Conservation (phyloP, 2,888 invertebrate species). For the Microdon myrmicae region DNA sequence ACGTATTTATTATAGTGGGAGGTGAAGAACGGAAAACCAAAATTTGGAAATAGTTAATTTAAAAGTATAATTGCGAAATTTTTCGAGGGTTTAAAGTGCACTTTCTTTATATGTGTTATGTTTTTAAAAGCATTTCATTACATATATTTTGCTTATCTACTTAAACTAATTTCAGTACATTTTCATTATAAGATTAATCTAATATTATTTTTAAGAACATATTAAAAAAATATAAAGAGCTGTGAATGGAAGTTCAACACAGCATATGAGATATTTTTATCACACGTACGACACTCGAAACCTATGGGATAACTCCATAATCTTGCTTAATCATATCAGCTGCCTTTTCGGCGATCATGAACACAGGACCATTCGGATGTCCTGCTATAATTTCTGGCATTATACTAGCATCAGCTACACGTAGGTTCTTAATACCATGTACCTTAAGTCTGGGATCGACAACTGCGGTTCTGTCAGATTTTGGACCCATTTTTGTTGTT, state of each 20-base stretch:
- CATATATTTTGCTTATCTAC: no score
- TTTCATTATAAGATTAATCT: no score
- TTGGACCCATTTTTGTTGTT: conserved; percentile 75
- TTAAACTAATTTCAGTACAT: conserved; percentile 50
- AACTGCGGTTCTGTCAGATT: conserved; percentile 71
- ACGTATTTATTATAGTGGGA: no score
- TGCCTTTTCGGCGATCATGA: conserved; percentile 72
- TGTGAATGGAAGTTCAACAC: no score
- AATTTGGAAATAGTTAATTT: no score
- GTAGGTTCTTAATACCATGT: conserved; percentile 67
- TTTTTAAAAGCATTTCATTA: no score
- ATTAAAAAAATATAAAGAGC: no score
- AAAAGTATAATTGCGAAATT: no score
- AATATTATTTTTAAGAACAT: no score
- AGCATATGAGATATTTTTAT: conserved; percentile 21
- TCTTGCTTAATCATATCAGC: conserved; percentile 70
- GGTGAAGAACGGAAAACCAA: no score
- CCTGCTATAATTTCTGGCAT: conserved; percentile 70
- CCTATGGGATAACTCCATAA: conserved; percentile 63
- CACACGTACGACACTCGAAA: conserved; percentile 20
- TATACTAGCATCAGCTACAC: conserved; percentile 70
- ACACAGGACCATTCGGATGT: conserved; percentile 70
- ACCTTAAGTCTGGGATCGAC: conserved; percentile 72
- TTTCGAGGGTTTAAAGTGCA: no score
- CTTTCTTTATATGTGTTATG: no score